Base-by-base conservation (phyloP, 2,113 vertebrate species). In the Chionis minor region DNA sequence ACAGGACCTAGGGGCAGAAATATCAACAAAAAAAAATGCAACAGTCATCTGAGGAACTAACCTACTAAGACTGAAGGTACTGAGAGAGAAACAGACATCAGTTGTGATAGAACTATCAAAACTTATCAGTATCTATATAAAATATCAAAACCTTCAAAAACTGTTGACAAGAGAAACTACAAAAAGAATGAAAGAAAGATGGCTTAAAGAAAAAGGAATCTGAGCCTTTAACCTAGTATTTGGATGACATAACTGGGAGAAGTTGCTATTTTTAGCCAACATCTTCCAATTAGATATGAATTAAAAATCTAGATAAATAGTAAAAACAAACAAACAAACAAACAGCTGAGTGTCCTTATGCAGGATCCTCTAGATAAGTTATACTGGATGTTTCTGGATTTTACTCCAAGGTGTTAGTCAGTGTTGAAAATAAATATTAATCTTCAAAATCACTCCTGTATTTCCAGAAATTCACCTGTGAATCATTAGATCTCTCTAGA, bases 131-230 rank as follows among this genome's bases (percentile, higher is more conserved):
- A 69, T 15, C 19, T 63, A 38, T 27, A 8, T 20, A 56, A 62
- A 67, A 54, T 38, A 67, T 6, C 3, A 47, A 86, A 88, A 63
- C 26, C 16, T 44, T 10, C 12, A 56, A 79, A 75, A 56, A 5
- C 0, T 54, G 27, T 32, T 8, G 3, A 32, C 3, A 0, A 0
- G 18, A 89, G 12, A 74, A 74, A 33, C 21, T 55, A 21, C 2
- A 70, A 67, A 74, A 89, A 3, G 4, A 12, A 26, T 49, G n/a
- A 75, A 80, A 71, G 3, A 2, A 62, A 58, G 20, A n/a, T 35
- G 11, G 6, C 14, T 59, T 33, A 78, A 66, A 54, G 14, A 65
- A 77, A 59, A 77, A 6, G 12, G 7, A 67, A 78, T 40, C 5
- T 32, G 4, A 84, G 2, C 7, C 4, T 54, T 62, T 88, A 62